Conservation (phyloP, 2,888 invertebrate genomes). For the Drosophila buzzatii region DNA sequence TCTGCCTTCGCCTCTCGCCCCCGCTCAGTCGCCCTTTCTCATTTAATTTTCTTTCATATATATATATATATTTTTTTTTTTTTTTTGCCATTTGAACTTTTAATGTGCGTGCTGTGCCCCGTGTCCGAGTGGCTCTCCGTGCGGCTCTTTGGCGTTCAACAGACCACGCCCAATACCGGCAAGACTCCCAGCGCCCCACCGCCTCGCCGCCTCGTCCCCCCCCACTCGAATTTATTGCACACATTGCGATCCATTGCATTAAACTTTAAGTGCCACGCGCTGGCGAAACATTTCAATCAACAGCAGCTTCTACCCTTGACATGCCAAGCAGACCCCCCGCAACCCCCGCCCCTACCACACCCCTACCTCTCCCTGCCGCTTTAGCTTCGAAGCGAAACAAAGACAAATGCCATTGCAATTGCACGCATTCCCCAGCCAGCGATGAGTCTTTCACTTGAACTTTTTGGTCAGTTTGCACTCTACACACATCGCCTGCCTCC, state of each 20-base stretch:
- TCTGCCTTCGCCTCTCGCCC: background rate
- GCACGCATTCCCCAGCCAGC: constrained; percentile 55
- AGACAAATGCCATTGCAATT: constrained; percentile 39
- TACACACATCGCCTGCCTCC: constrained; percentile 13
- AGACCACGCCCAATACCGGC: background rate
- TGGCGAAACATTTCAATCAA: constrained; percentile 75
- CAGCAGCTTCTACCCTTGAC: constrained; percentile 18
- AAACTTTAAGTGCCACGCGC: constrained; percentile 71
- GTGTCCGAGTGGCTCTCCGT: constrained; percentile 50
- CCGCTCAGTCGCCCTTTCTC: background rate
- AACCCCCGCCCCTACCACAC: background rate
- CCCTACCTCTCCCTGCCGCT: background rate
- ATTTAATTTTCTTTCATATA: constrained; percentile 1
- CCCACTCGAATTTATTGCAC: constrained; percentile 52
- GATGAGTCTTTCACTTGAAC: constrained; percentile 60
- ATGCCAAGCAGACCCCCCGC: background rate
- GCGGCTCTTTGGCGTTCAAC: constrained; percentile 28
- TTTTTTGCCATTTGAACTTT: constrained; percentile 72
- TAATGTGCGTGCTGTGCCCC: constrained; percentile 74
- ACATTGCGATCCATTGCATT: constrained; percentile 66
- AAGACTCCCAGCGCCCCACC: background rate
- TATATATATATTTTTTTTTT: constrained; percentile 4
- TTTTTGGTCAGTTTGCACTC: constrained; percentile 59
- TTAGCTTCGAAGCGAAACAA: constrained; percentile 9
- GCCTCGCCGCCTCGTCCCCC: background rate